Conservation (phyloP, 2,797 vertebrate genomes). For the Acrocephalus scirpaceus region DNA sequence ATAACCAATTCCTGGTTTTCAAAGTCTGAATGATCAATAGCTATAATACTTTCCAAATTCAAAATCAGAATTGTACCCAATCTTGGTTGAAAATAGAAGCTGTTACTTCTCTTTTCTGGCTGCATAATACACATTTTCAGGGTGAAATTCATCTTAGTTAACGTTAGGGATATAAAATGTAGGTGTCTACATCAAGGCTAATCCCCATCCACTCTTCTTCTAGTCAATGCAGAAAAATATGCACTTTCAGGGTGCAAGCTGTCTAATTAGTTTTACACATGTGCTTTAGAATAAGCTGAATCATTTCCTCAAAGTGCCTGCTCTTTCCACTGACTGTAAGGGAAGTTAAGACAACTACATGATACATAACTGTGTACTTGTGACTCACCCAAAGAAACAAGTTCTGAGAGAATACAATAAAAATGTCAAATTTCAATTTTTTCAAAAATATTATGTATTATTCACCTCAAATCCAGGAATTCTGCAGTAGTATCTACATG, state of each 20-base stretch:
- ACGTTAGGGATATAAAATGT: background rate
- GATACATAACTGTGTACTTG: background rate
- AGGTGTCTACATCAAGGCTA: background rate
- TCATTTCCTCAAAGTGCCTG: background rate
- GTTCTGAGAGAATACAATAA: background rate
- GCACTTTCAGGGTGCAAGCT: background rate
- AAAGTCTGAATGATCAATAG: background rate
- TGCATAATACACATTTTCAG: background rate
- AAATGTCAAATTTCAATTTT: background rate
- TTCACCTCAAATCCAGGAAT: background rate
- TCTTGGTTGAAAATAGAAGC: background rate
- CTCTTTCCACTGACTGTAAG: background rate
- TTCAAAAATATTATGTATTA: background rate
- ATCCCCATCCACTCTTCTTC: constrained; percentile 4
- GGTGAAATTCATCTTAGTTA: background rate
- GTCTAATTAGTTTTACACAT: constrained; percentile 21
- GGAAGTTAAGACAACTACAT: background rate
- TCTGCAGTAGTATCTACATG: background rate
- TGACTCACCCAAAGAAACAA: background rate
- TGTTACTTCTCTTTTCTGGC: background rate
- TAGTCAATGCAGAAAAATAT: background rate
- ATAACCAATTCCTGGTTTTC: background rate
- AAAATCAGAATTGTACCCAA: background rate
- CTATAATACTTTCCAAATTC: background rate
- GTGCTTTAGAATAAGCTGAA: constrained; percentile 34